Percentiles rank a stretch among this genome's conserved stretches.
Conservation (phyloP, 2,888 invertebrate species). For the Rosalia funebris region DNA sequence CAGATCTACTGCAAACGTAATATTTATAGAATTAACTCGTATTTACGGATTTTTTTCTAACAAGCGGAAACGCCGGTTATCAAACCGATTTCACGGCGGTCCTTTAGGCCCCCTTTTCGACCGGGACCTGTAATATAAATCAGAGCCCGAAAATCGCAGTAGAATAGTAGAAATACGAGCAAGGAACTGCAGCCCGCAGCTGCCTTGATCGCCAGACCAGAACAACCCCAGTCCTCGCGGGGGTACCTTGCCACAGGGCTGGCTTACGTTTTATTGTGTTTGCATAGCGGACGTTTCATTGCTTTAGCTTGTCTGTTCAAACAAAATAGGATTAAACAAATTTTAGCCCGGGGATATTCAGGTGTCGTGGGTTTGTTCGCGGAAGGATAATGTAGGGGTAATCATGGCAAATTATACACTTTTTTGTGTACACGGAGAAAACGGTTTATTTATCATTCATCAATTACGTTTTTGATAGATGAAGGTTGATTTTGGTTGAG, state of each 20-base stretch:
- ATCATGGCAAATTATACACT: no score
- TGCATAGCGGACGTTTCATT: not conserved
- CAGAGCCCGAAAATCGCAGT: slow-evolving; percentile 52
- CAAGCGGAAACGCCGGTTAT: slow-evolving; percentile 6
- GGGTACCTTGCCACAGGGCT: slow-evolving; percentile 48
- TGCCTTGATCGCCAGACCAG: slow-evolving; percentile 64
- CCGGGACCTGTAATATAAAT: slow-evolving; percentile 53
- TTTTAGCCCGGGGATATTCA: slow-evolving; percentile 32
- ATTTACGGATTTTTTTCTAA: slow-evolving; percentile 14
- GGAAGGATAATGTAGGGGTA: no score
- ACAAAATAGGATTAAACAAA: not conserved
- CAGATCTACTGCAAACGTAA: no score
- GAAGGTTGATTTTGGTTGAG: no score
- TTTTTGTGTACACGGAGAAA: no score
- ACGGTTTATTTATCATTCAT: no score
- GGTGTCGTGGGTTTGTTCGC: slow-evolving; percentile 20
- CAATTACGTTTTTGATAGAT: no score
- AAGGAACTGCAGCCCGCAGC: slow-evolving; percentile 56
- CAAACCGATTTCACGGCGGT: slow-evolving; percentile 18
- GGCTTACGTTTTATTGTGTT: slow-evolving; percentile 40
- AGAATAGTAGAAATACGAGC: slow-evolving; percentile 39
- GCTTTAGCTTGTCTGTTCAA: slow-evolving; percentile 3
- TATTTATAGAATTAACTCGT: slow-evolving; percentile 8
- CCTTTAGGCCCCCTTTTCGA: not conserved
- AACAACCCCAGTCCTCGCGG: slow-evolving; percentile 58